A percentile compares a stretch with the other conserved stretches of the same genome.
These are phyloP conservation scores for Nesometra sesokonis DNA, from an alignment of 35 echinoderm and acorn worm genomes.

Conservation along the genomic window DNA sequence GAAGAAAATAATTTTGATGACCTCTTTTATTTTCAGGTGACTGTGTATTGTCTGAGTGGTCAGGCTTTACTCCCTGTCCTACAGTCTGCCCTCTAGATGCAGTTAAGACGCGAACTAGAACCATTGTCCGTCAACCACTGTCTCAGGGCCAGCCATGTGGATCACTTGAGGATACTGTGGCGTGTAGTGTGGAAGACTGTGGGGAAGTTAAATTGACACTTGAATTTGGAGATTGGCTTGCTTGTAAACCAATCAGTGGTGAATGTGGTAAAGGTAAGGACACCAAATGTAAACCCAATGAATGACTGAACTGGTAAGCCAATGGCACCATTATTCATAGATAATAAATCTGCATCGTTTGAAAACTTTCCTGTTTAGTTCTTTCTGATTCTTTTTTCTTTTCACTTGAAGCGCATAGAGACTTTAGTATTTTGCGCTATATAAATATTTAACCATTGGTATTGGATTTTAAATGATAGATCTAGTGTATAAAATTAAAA, in stretches of 20 bases:
- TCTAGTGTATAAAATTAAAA: neutral
- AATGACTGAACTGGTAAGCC: too few species aligned
- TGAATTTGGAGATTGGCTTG: slow-evolving; percentile 46
- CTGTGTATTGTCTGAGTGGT: slow-evolving; percentile 76
- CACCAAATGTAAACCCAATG: too few species aligned
- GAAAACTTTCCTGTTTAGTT: too few species aligned
- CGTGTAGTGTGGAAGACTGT: slow-evolving; percentile 44
- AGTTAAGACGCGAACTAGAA: slow-evolving; percentile 51
- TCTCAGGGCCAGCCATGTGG: slow-evolving; percentile 29
- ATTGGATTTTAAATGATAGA: too few species aligned
- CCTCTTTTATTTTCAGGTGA: slow-evolving; percentile 65
- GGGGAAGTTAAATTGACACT: neutral
- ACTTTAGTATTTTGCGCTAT: too few species aligned
- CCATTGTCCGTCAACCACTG: slow-evolving; percentile 30
- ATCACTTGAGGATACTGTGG: slow-evolving; percentile 22
- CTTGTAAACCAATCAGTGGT: slow-evolving; percentile 41
- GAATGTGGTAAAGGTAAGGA: slow-evolving; percentile 76
- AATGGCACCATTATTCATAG: too few species aligned
- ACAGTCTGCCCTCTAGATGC: slow-evolving; percentile 22
- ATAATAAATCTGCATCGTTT: too few species aligned
- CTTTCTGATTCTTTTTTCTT: too few species aligned
- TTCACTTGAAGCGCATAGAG: too few species aligned
- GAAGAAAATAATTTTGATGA: too few species aligned
- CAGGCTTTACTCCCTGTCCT: slow-evolving; percentile 49
- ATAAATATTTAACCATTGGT: too few species aligned